Percentiles rank a stretch among this genome's conserved stretches.
phyloP scores from a whole-genome alignment of 1,140 invertebrate genomes.

The Megathymus violae region DNA sequence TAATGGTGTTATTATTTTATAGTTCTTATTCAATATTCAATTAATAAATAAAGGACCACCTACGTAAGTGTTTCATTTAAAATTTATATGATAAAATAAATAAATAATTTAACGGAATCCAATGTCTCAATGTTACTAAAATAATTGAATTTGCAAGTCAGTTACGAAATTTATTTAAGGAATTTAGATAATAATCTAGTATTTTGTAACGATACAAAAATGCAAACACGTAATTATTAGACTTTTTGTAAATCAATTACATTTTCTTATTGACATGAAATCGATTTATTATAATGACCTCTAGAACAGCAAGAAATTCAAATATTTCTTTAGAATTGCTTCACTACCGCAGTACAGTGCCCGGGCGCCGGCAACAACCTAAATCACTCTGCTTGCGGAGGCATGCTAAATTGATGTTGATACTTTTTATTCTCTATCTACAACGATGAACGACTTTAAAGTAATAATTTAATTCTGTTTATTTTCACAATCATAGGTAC shows the following conservation, averaged over 20 bases:
- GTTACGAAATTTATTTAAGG: no score
- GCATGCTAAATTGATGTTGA: slow-evolving; percentile 51
- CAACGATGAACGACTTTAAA: slow-evolving; percentile 61
- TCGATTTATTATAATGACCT: slow-evolving; percentile 19
- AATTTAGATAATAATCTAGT: slow-evolving; percentile 10
- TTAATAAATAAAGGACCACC: no score
- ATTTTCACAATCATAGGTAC: slow-evolving; percentile 46
- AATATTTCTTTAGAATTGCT: slow-evolving; percentile 50
- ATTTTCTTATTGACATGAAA: slow-evolving; percentile 17
- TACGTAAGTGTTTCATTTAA: slow-evolving; percentile 11
- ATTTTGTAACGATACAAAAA: background rate
- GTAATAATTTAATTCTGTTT: slow-evolving; percentile 53
- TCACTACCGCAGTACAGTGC: slow-evolving; percentile 26
- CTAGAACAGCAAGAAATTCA: slow-evolving; percentile 11
- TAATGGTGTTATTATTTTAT: slow-evolving; percentile 33
- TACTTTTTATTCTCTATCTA: slow-evolving; percentile 56
- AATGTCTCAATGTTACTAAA: slow-evolving; percentile 14
- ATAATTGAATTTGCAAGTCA: no score
- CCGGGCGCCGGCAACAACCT: background rate
- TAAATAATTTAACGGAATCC: slow-evolving; percentile 18
- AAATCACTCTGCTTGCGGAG: slow-evolving; percentile 22
- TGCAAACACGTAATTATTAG: slow-evolving; percentile 1
- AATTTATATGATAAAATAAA: no score
- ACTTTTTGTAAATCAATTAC: background rate
- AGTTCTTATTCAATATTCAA: slow-evolving; percentile 4